Evolutionary conservation across 2,888 invertebrate species (phyloP).

Genomic region (Peribatodes rhomboidaria): DNA sequence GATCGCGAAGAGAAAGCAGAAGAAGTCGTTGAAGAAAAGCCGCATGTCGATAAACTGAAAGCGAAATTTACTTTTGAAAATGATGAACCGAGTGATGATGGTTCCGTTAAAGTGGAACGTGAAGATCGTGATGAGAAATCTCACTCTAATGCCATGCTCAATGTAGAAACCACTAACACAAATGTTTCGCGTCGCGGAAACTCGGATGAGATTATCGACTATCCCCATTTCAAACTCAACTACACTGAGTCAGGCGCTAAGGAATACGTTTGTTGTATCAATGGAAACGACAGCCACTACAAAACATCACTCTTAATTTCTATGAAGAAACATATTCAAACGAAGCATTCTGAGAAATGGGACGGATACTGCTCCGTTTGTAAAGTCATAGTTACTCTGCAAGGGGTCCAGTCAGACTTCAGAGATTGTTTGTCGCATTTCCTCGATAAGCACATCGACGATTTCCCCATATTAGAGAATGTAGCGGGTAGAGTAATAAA

Average conservation of each 20-base stretch:
- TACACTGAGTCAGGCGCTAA: slow-evolving; percentile 65
- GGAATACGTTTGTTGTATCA: slow-evolving; percentile 78
- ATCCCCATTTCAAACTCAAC: slow-evolving; percentile 74
- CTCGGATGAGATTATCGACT: slow-evolving; percentile 55
- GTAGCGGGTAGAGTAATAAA: slow-evolving; percentile 37
- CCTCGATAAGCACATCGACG: slow-evolving; percentile 75
- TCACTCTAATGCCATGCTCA: slow-evolving; percentile 34
- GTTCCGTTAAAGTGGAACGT: slow-evolving; percentile 46
- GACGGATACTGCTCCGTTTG: slow-evolving; percentile 85
- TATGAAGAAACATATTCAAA: slow-evolving; percentile 77
- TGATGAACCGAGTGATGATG: slow-evolving; percentile 43
- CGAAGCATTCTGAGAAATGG: slow-evolving; percentile 80
- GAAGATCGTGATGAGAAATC: slow-evolving; percentile 42
- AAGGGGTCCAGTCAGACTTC: slow-evolving; percentile 66
- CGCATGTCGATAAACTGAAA: slow-evolving; percentile 52
- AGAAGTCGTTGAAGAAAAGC: slow-evolving; percentile 28
- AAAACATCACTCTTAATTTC: slow-evolving; percentile 75
- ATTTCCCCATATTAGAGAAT: slow-evolving; percentile 69
- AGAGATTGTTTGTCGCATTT: slow-evolving; percentile 78
- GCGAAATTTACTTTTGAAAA: slow-evolving; percentile 74
- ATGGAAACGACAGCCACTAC: slow-evolving; percentile 70
- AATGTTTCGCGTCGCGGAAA: slow-evolving; percentile 24
- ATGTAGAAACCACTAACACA: slow-evolving; percentile 25
- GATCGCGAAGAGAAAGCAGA: slow-evolving; percentile 13
- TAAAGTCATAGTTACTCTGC: slow-evolving; percentile 75